These are phyloP conservation scores for Diorhabda elongata DNA, from an alignment of 1,140 invertebrate species.

Conservation along the genomic window DNA sequence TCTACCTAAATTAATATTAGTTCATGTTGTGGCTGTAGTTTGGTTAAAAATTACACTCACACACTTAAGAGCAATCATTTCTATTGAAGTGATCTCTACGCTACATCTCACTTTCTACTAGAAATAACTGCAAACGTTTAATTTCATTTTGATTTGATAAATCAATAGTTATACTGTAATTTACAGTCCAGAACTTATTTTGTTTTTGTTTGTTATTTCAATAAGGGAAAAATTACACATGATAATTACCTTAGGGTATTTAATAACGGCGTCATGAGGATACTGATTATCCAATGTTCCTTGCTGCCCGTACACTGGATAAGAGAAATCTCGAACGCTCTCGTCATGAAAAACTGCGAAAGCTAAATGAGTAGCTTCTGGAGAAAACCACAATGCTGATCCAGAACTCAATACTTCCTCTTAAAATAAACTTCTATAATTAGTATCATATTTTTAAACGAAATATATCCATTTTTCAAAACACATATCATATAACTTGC, in stretches of 20 bases:
- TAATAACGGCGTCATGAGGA: slow-evolving; percentile 61
- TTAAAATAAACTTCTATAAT: slow-evolving; percentile 48
- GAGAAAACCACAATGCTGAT: slow-evolving; percentile 88
- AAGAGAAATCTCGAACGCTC: slow-evolving; percentile 58
- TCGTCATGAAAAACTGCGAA: slow-evolving; percentile 85
- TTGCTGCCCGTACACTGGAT: slow-evolving; percentile 64
- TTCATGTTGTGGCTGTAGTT: too few relatives aligned
- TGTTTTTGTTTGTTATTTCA: neutral
- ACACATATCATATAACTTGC: too few relatives aligned
- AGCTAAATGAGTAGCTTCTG: slow-evolving; percentile 69
- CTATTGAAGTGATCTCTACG: neutral
- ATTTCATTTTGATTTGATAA: too few relatives aligned
- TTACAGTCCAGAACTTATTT: too few relatives aligned
- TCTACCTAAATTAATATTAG: too few relatives aligned
- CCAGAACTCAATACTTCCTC: slow-evolving; percentile 87
- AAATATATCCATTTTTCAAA: too few relatives aligned
- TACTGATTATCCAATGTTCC: slow-evolving; percentile 63
- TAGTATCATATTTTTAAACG: too few relatives aligned
- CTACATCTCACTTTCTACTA: too few relatives aligned
- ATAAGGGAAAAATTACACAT: neutral
- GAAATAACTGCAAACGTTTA: too few relatives aligned
- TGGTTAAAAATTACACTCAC: too few relatives aligned
- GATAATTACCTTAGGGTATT: slow-evolving; percentile 78
- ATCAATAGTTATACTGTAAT: too few relatives aligned
- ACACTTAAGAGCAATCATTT: too few relatives aligned